A percentile compares a stretch with the other conserved stretches of the same genome.
Conservation (phyloP, 2,888 invertebrate species). For the Notodonta dromedarius region DNA sequence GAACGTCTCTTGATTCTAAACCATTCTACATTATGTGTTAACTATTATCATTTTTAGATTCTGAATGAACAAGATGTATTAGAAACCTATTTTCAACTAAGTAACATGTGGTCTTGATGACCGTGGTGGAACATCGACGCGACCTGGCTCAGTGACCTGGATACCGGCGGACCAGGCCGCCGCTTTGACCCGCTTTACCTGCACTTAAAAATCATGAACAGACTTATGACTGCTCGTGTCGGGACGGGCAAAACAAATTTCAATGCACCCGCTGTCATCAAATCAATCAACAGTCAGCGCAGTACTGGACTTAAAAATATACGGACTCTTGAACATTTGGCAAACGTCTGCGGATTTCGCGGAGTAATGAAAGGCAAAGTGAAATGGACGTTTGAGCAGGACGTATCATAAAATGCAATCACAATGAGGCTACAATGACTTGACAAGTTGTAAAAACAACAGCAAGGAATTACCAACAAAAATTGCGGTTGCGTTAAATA, state of each 20-base stretch:
- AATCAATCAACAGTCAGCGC: neutral
- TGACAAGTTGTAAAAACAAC: neutral
- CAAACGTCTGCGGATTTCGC: neutral
- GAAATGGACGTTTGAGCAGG: neutral
- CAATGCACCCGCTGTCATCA: neutral
- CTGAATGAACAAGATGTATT: neutral
- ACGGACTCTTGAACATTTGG: neutral
- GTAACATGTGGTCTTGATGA: constrained; percentile 42
- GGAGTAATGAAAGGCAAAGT: neutral
- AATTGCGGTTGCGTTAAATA: neutral
- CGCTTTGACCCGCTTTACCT: constrained; percentile 60
- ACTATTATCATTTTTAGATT: neutral
- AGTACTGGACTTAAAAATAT: neutral
- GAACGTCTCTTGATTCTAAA: too few relatives aligned
- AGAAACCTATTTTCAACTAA: constrained; percentile 30
- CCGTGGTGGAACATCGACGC: constrained; percentile 50
- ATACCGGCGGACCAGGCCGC: constrained; percentile 44
- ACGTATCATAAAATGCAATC: neutral
- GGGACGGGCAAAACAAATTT: neutral
- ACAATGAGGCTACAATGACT: neutral
- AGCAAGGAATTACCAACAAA: neutral
- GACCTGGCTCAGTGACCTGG: constrained; percentile 73
- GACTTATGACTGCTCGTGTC: neutral
- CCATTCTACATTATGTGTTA: neutral
- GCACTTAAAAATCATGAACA: constrained; percentile 15